These are phyloP conservation scores for Myopa testacea DNA, from an alignment of 2,888 invertebrate genomes.

Conservation along the genomic window DNA sequence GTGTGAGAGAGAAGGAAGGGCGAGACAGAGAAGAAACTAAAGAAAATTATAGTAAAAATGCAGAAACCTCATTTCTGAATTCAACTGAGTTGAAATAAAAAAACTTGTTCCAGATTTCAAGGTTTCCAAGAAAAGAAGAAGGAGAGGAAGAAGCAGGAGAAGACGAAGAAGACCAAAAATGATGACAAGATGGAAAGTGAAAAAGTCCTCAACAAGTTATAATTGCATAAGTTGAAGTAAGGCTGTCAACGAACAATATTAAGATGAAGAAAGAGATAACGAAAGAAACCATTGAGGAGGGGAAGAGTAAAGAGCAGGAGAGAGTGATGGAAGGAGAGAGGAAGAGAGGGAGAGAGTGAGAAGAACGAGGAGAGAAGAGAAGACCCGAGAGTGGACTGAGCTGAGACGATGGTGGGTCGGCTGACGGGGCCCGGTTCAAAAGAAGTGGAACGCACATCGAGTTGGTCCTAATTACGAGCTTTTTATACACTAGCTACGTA, in stretches of 20 bases:
- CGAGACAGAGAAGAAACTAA: neutral
- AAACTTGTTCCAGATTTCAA: neutral
- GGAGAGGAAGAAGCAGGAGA: neutral
- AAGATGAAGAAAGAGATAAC: too few species aligned
- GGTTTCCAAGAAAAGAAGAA: neutral
- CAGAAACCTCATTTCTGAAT: too few species aligned
- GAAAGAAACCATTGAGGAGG: too few species aligned
- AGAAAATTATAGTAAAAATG: too few species aligned
- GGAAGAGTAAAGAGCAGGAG: neutral
- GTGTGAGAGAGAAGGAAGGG: neutral
- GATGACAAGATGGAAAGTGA: neutral
- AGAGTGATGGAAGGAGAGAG: neutral
- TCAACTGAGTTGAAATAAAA: neutral
- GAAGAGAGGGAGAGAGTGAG: neutral
- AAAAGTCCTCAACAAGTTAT: constrained; percentile 22
- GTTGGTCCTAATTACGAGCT: neutral
- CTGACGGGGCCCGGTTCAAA: too few species aligned
- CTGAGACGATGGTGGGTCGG: too few species aligned
- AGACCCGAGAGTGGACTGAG: too few species aligned
- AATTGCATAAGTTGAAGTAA: constrained; percentile 17
- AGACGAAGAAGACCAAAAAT: neutral
- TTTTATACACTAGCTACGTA: neutral
- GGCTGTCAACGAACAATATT: too few species aligned
- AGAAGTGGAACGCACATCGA: too few species aligned
- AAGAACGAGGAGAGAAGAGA: neutral